Percentiles rank a stretch among this genome's conserved stretches.
These are phyloP conservation scores for Sapajus apella DNA, from an alignment of 2,113 vertebrate species.

Conservation along the genomic window DNA sequence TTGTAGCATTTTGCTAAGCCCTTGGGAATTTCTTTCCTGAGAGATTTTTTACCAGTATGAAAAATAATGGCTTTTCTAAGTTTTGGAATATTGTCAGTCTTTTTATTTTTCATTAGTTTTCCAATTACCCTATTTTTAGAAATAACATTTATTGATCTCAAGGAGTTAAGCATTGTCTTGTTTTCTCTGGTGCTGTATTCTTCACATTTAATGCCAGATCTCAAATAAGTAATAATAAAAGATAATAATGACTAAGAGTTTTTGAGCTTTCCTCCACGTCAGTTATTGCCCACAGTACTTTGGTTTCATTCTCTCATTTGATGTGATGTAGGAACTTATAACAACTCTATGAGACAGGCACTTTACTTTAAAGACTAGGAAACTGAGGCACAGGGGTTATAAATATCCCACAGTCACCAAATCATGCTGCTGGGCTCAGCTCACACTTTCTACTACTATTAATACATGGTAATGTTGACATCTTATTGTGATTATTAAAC, in stretches of 20 bases:
- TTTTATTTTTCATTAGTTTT: slow-evolving; percentile 28
- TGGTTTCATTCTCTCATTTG: not conserved
- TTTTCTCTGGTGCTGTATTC: not conserved
- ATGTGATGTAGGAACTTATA: not conserved
- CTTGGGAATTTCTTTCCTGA: slow-evolving; percentile 2
- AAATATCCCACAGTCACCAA: not conserved
- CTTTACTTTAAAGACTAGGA: not conserved
- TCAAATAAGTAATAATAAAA: not conserved
- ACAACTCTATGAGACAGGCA: not conserved
- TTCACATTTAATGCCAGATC: not conserved
- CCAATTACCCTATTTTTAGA: not conserved
- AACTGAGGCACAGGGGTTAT: not conserved
- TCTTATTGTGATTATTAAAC: not conserved
- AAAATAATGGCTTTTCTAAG: slow-evolving; percentile 40
- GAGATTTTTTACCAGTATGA: slow-evolving; percentile 54
- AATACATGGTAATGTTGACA: not conserved
- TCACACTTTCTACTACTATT: not conserved
- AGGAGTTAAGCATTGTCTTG: slow-evolving; percentile 5
- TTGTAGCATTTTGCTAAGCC: slow-evolving; percentile 41
- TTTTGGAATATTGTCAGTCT: slow-evolving; percentile 37
- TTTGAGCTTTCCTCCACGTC: not conserved
- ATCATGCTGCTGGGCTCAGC: not conserved
- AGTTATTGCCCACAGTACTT: not conserved
- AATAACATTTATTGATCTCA: slow-evolving; percentile 44
- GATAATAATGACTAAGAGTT: not conserved